Percentiles rank a stretch among this genome's conserved stretches.
Evolutionary conservation across 2,888 invertebrate genomes (phyloP).

Genomic region (Stictocephala bisonia): DNA sequence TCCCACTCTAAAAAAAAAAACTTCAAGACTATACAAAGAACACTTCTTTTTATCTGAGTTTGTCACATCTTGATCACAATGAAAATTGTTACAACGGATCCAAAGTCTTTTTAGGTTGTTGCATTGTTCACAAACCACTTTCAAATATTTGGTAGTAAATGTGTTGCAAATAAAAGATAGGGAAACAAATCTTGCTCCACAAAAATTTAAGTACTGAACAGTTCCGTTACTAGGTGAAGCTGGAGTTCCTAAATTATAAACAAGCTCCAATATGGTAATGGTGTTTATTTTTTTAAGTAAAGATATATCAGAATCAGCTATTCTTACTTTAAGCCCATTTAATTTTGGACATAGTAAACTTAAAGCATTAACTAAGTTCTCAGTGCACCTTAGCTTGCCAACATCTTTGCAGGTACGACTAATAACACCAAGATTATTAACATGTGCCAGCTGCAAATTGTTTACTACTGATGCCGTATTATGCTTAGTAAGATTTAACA

Average conservation of each 20-base stretch:
- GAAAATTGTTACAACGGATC: slow-evolving; percentile 36
- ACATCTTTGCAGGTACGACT: slow-evolving; percentile 29
- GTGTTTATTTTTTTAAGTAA: not conserved
- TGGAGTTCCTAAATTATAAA: slow-evolving; percentile 9
- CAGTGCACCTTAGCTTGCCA: slow-evolving; percentile 5
- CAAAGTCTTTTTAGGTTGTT: slow-evolving; percentile 28
- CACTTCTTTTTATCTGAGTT: not conserved
- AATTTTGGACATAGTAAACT: slow-evolving; percentile 2
- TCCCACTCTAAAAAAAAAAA: slow-evolving; percentile 20
- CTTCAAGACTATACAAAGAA: not conserved
- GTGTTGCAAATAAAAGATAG: slow-evolving; percentile 21
- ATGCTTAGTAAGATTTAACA: not conserved
- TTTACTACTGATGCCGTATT: not conserved
- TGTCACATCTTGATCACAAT: not conserved
- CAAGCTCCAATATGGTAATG: slow-evolving; percentile 7
- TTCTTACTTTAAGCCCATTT: slow-evolving; percentile 22
- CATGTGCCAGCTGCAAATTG: not conserved
- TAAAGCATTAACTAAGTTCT: slow-evolving; percentile 10
- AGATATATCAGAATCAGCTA: slow-evolving; percentile 2
- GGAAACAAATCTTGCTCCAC: not conserved
- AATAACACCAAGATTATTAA: slow-evolving; percentile 16
- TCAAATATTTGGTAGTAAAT: slow-evolving; percentile 10
- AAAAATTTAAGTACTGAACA: not conserved
- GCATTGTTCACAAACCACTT: slow-evolving; percentile 31
- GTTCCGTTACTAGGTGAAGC: slow-evolving; percentile 18